Base-by-base conservation (phyloP, 2,888 invertebrate species). In the Eristalinus aeneus region DNA sequence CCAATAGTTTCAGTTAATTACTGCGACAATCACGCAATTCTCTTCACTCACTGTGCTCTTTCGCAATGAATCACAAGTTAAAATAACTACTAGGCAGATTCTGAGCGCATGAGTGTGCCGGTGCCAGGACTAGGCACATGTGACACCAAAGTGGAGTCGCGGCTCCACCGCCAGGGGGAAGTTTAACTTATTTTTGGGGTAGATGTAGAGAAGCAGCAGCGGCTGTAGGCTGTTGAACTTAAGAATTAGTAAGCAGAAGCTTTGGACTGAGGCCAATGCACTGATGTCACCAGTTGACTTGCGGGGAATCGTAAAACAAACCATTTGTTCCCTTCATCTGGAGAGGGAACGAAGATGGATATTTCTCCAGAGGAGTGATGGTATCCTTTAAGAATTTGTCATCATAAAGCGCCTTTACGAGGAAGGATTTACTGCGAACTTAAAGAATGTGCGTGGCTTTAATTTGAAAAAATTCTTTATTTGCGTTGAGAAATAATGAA, bases 1-100 rank as follows among this genome's bases (percentile, higher is more conserved):
- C 60, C 73, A 34, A 61, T 61, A 79, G 61, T 67, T 75, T 75
- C 67, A 54, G 69, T 68, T 81, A 75, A 81, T 81, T 81, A 75
- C 80, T 81, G 80, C 80, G 80, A 81, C 80, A 75, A 65, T 81
- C 80, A 81, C 80, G 80, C 80, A 81, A 75, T 71, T 75, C 46
- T 69, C 23, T 72, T 36, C 58, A 27, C 46, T 71, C 75, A 60
- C 22, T 63, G 58, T 39, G 69, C 34, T 27, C 23, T 39, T 60
- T 36, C 34, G 23, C 63, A 34, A 80, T 80, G 80, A 80, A 75
- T 80, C 80, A 80, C 68, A 64, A 64, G 63, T 46, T 36, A 39
- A 23, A 80, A 60, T 67, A 72, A 39, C 53, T 63, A 53, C 22
- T 75, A 75, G 74, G 80, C 75, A 81, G 75, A 69, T 75, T 60